Percentiles rank a stretch among this genome's conserved stretches.
Conservation (phyloP, 2,797 vertebrate species). For the Chanos chanos region DNA sequence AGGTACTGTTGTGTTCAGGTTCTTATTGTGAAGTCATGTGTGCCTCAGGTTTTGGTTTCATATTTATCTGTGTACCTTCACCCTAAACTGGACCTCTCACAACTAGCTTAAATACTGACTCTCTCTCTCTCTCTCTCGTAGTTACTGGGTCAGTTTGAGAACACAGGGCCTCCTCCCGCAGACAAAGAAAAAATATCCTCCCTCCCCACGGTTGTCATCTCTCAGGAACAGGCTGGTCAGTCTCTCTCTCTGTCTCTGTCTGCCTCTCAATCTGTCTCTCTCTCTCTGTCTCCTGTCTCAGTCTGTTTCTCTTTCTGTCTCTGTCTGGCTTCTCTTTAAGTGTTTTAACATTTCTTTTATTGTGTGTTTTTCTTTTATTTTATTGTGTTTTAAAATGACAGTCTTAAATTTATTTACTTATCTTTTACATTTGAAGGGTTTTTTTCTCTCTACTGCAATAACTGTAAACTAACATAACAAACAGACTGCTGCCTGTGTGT, state of each 20-base stretch:
- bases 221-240: constrained; percentile 89
- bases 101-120: too few relatives aligned
- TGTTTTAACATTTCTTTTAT: too few relatives aligned
- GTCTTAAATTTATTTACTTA: too few relatives aligned
- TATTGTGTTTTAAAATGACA: too few relatives aligned
- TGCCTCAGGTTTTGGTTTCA: too few relatives aligned
- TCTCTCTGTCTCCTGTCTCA: not conserved
- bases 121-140: constrained; percentile 38
- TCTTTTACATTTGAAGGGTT: constrained; percentile 21
- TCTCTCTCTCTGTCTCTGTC: constrained; percentile 16
- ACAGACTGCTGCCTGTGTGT: too few relatives aligned
- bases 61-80: too few relatives aligned
- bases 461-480: too few relatives aligned
- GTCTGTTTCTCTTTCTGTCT: not conserved
- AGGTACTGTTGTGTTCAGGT: too few relatives aligned
- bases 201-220: constrained; percentile 88
- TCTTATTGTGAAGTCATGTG: too few relatives aligned
- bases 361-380: too few relatives aligned
- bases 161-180: constrained; percentile 91
- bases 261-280: constrained; percentile 21
- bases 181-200: constrained; percentile 94
- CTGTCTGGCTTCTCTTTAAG: constrained; percentile 14
- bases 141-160: constrained; percentile 94
- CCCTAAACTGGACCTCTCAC: too few relatives aligned
- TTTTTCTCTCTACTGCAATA: constrained; percentile 12